Base-by-base conservation (phyloP, 2,888 invertebrate genomes). In the Agriopis aurantiaria region DNA sequence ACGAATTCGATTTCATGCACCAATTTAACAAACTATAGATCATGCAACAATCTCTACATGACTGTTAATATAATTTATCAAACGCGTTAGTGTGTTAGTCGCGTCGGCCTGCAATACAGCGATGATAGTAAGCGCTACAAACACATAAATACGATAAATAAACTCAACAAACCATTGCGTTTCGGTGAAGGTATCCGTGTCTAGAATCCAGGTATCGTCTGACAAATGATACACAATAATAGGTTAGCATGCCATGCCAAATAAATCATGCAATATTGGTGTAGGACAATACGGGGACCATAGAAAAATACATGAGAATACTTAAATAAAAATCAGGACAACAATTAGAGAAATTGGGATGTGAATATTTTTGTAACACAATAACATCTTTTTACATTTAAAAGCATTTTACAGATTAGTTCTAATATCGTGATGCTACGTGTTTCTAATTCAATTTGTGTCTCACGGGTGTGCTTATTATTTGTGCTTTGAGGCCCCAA, bases 191-290 rank as follows among this genome's bases (percentile, higher is more conserved):
- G 80, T 85, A 88, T 88, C 91, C 91, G 86, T 88, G 88, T 87
- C 91, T 94, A 94, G 93, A 92, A 93, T 91, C 94, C 93, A 87
- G 93, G 92, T 88, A 93, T 91, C 85, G 92, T 92, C 94, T 94
- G 93, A 92, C 90, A 93, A 93, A 93, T 89, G 80, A 88, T 90
- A 93, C 89, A 94, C 87, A 93, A 90, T 85, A 85, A 86, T 85
- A 90, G 82, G 86, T 93, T 92, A 93, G 86, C 93, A 94, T 94
- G 93, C 93, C 93, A 93, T 93, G 93, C 93, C 85, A 81, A 86
- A 87, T 71, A 85, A 78, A 87, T 86, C 92, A 92, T 93, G 92
- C 93, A 88, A 85, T 87, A 91, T 87, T 85, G 83, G 84, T 84
- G 86, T 70, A 75, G 76, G 81, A 79, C 79, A 80, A 81, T 72